Evolutionary conservation across 1,140 invertebrate genomes (phyloP).

Genomic region (Pemphigus obesinymphae): DNA sequence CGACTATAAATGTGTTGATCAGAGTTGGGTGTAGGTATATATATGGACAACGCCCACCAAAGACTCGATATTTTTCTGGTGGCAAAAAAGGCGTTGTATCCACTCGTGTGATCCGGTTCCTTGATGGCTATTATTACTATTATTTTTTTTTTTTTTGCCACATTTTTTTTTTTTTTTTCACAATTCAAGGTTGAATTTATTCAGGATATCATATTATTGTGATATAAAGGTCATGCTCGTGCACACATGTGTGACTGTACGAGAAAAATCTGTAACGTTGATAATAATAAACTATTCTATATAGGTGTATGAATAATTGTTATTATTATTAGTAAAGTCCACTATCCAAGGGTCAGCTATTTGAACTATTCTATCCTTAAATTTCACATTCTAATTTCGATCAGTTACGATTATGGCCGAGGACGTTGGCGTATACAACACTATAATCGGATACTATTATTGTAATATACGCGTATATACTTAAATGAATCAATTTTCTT

Average conservation of each 20-base stretch:
- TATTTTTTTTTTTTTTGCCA: not conserved
- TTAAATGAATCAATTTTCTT: not conserved
- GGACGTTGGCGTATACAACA: not conserved
- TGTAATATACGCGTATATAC: not conserved
- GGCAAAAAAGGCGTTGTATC: slow-evolving; percentile 10
- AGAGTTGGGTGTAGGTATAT: not conserved
- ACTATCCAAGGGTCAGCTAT: slow-evolving; percentile 1
- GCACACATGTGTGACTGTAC: not conserved
- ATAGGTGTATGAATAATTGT: not conserved
- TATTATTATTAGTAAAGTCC: not conserved
- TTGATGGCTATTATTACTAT: not conserved
- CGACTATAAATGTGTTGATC: not conserved
- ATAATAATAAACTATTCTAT: not conserved
- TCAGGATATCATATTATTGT: not conserved
- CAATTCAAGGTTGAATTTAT: not conserved
- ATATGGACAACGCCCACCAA: not conserved
- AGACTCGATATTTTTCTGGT: not conserved
- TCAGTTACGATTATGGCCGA: not conserved
- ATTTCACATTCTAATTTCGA: slow-evolving; percentile 21
- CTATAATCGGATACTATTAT: not conserved
- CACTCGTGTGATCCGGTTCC: slow-evolving; percentile 19
- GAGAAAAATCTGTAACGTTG: not conserved
- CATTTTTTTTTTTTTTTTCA: not conserved
- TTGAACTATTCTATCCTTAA: slow-evolving; percentile 26
- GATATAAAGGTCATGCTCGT: not conserved